phyloP scores from a whole-genome alignment of 2,888 invertebrate species.

The Nemurella pictetii region DNA sequence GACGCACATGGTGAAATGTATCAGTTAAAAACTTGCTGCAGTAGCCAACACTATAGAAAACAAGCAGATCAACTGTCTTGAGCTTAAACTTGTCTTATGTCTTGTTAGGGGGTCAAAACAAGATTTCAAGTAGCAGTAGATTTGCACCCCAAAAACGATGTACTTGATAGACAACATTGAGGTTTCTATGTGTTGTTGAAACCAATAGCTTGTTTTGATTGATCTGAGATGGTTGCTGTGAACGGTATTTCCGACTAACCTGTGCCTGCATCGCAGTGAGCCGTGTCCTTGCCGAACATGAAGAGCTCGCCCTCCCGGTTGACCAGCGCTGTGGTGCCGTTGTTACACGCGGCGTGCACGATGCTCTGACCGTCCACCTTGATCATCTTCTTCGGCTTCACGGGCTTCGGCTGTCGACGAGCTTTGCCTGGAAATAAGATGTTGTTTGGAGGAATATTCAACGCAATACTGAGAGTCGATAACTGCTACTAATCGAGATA shows the following conservation, averaged over 20 bases:
- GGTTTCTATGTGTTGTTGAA: too few relatives aligned
- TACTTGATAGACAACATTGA: too few relatives aligned
- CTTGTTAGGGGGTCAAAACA: too few relatives aligned
- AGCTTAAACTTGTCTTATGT: constrained; percentile 39
- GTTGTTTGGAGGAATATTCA: too few relatives aligned
- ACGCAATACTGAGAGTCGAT: too few relatives aligned
- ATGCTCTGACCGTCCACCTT: constrained; percentile 86
- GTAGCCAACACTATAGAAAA: constrained; percentile 46
- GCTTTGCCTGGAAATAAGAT: constrained; percentile 54
- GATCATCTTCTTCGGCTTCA: constrained; percentile 89
- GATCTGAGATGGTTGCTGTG: too few relatives aligned
- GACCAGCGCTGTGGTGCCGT: constrained; percentile 91
- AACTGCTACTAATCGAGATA: too few relatives aligned
- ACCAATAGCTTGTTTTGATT: too few relatives aligned
- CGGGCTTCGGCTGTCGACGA: constrained; percentile 84
- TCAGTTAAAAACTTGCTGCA: background rate
- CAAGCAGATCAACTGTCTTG: too few relatives aligned
- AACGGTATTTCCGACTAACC: constrained; percentile 51
- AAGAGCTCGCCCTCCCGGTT: constrained; percentile 86
- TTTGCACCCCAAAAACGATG: too few relatives aligned
- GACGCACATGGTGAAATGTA: constrained; percentile 26
- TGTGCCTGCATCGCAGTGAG: constrained; percentile 73
- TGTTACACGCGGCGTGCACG: constrained; percentile 86
- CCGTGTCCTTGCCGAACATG: constrained; percentile 93
- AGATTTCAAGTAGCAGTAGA: too few relatives aligned